A percentile compares a stretch with the other conserved stretches of the same genome.
These are phyloP conservation scores for Drosophila sp. DNA, from an alignment of 1,140 invertebrate genomes.

Conservation along the genomic window DNA sequence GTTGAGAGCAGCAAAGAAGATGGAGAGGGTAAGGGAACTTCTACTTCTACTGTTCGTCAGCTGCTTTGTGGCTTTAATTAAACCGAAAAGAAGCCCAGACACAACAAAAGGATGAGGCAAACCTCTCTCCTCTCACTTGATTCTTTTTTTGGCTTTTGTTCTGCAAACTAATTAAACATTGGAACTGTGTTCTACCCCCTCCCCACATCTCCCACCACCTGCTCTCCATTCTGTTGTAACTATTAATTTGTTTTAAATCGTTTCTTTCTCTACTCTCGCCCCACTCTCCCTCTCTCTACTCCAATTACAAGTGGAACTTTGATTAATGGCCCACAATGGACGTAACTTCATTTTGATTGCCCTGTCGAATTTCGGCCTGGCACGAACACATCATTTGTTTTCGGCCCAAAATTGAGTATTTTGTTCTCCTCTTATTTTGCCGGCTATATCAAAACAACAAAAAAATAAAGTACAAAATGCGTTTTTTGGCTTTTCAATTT, in stretches of 20 bases:
- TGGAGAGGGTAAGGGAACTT: background rate
- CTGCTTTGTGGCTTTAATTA: constrained; percentile 73
- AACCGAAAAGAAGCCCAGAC: constrained; percentile 34
- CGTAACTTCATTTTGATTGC: constrained; percentile 78
- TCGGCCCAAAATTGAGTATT: constrained; percentile 15
- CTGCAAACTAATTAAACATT: constrained; percentile 75
- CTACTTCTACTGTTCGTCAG: constrained; percentile 11
- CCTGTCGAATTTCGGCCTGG: constrained; percentile 58
- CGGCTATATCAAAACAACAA: constrained; percentile 48
- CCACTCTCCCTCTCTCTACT: constrained; percentile 27
- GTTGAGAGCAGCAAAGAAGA: background rate
- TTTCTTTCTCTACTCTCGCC: constrained; percentile 33
- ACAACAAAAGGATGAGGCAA: constrained; percentile 30
- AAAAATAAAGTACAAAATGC: constrained; percentile 51
- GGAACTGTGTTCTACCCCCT: constrained; percentile 23
- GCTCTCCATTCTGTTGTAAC: constrained; percentile 31
- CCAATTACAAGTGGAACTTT: constrained; percentile 44
- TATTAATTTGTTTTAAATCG: constrained; percentile 78
- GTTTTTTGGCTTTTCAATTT: constrained; percentile 74
- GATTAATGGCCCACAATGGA: constrained; percentile 68
- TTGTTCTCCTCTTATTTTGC: constrained; percentile 41
- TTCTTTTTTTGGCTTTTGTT: constrained; percentile 53
- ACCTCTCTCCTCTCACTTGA: constrained; percentile 7
- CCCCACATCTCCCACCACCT: background rate
- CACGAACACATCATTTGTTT: constrained; percentile 67